Conservation (phyloP, 2,888 invertebrate genomes). For the Aporophyla lueneburgensis region DNA sequence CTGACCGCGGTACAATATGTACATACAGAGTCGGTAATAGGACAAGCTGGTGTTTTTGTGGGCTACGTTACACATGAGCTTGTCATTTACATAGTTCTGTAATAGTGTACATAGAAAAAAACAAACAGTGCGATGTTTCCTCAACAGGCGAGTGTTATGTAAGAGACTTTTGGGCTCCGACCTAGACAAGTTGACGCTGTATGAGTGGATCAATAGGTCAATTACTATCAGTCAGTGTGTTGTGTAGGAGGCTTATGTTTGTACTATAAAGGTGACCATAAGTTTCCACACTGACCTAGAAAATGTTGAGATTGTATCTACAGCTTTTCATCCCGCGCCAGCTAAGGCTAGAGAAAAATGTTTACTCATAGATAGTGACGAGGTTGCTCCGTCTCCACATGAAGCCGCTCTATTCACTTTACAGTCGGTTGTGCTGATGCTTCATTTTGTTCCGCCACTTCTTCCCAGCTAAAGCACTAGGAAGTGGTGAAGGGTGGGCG, state of each 20-base stretch:
- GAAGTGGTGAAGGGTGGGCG: too few species aligned
- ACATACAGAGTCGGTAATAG: not conserved
- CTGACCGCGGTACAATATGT: not conserved
- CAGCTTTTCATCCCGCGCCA: not conserved
- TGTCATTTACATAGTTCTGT: slow-evolving; percentile 46
- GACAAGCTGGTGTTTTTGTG: slow-evolving; percentile 19
- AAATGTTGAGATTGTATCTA: not conserved
- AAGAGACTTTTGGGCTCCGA: slow-evolving; percentile 1
- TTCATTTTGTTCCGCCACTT: not conserved
- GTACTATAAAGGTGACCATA: not conserved
- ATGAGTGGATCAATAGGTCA: slow-evolving; percentile 44
- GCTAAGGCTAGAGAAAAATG: not conserved
- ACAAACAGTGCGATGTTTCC: slow-evolving; percentile 35
- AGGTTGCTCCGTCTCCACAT: not conserved
- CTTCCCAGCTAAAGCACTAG: not conserved
- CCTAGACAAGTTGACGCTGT: slow-evolving; percentile 24
- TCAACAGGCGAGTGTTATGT: slow-evolving; percentile 36
- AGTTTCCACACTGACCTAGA: slow-evolving; percentile 5
- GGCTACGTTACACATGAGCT: slow-evolving; percentile 4
- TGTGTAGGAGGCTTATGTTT: slow-evolving; percentile 7
- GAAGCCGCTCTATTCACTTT: not conserved
- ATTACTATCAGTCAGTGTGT: slow-evolving; percentile 10
- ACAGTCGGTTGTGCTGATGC: not conserved
- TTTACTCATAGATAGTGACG: not conserved
- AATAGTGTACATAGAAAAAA: slow-evolving; percentile 37